These are phyloP conservation scores for Sorex fumeus DNA, from an alignment of 2,113 vertebrate species.

Conservation along the genomic window DNA sequence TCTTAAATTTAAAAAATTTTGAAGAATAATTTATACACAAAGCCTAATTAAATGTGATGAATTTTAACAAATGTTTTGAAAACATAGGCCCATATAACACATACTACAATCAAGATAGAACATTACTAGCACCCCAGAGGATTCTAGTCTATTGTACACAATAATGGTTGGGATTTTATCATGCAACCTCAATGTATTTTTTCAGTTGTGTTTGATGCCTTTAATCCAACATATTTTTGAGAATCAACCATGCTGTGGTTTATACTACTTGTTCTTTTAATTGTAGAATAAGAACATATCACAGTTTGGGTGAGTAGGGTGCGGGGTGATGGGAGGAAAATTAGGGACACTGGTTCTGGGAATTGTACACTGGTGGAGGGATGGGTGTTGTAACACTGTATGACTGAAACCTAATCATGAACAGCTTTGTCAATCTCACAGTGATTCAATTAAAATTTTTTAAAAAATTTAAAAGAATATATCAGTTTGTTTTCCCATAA, in stretches of 20 bases:
- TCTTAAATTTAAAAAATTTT: constrained; percentile 38
- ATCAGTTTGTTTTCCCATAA: constrained; percentile 11
- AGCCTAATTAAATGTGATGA: neutral
- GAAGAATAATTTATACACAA: constrained; percentile 17
- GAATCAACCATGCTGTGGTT: neutral
- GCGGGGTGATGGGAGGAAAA: too few species aligned
- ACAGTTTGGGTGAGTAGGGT: neutral
- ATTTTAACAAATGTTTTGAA: constrained; percentile 46
- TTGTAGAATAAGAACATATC: neutral
- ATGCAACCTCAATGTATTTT: neutral
- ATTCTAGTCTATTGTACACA: neutral
- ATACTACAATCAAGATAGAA: neutral
- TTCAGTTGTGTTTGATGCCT: constrained; percentile 31
- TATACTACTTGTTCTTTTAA: neutral
- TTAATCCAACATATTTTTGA: constrained; percentile 38
- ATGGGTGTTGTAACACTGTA: too few species aligned
- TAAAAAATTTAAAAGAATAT: neutral
- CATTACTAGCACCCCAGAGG: neutral
- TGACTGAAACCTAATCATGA: too few species aligned
- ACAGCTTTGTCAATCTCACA: too few species aligned
- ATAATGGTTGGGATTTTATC: neutral
- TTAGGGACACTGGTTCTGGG: too few species aligned
- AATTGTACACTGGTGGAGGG: too few species aligned
- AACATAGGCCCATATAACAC: neutral
- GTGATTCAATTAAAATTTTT: too few species aligned